phyloP scores from a whole-genome alignment of 2,888 invertebrate genomes.

The Cosmorhoe ocellata region DNA sequence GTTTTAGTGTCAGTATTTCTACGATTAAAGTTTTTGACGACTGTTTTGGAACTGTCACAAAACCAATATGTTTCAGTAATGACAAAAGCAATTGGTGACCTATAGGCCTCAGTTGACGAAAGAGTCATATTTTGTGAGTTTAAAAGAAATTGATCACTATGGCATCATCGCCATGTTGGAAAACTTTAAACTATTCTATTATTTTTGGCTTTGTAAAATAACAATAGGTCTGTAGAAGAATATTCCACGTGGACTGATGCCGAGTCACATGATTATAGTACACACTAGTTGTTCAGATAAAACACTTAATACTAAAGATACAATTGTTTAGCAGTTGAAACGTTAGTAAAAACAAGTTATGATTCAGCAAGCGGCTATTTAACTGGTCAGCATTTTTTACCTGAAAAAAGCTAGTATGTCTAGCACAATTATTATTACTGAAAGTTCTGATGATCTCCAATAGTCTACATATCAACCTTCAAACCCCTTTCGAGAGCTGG shows the following conservation, averaged over 20 bases:
- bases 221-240: constrained; percentile 35
- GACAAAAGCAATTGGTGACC: no score
- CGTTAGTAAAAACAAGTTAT: no score
- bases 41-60: no score
- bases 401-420: no score
- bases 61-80: no score
- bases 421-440: background rate
- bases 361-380: no score
- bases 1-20: no score
- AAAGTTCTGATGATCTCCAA: constrained; percentile 30
- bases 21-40: no score
- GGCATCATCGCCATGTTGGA: background rate
- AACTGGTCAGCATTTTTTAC: no score
- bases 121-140: no score
- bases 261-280: constrained; percentile 45
- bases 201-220: constrained; percentile 22
- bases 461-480: constrained; percentile 41
- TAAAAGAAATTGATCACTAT: constrained; percentile 1
- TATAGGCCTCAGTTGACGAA: no score
- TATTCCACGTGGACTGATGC: constrained; percentile 41
- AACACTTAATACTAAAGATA: background rate
- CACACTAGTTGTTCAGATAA: constrained; percentile 26
- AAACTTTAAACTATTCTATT: constrained; percentile 4
- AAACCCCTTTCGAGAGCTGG: constrained; percentile 39
- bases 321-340: background rate